phyloP scores from a whole-genome alignment of 2,888 invertebrate species.

The Thereva unica region DNA sequence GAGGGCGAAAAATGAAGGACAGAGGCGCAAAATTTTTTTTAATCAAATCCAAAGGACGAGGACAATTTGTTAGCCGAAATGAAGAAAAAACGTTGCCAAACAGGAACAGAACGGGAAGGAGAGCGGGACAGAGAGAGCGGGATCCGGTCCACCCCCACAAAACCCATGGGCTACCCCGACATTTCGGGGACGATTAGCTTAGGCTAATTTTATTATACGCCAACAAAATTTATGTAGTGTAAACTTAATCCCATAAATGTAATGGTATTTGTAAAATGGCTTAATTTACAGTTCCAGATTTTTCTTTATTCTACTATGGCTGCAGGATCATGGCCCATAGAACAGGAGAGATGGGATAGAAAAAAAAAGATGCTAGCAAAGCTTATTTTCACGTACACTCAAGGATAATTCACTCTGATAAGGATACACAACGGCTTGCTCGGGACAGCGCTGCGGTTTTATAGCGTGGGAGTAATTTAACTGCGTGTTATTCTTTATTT shows the following conservation, averaged over 20 bases:
- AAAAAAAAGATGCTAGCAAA: not conserved
- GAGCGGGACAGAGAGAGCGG: too few species aligned
- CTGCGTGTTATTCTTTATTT: too few species aligned
- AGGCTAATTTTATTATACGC: slow-evolving; percentile 48
- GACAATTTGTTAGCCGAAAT: slow-evolving; percentile 29
- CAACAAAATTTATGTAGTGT: slow-evolving; percentile 53
- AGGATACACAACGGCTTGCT: slow-evolving; percentile 17
- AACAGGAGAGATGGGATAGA: not conserved
- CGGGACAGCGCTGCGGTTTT: too few species aligned
- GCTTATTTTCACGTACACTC: slow-evolving; percentile 14
- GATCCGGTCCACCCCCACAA: slow-evolving; percentile 21
- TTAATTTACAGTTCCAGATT: slow-evolving; percentile 26
- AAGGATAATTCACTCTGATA: slow-evolving; percentile 27
- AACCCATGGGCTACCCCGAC: slow-evolving; percentile 42
- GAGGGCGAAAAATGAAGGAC: slow-evolving; percentile 17
- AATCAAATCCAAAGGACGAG: slow-evolving; percentile 33
- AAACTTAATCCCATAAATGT: slow-evolving; percentile 52
- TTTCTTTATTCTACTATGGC: not conserved
- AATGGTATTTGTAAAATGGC: slow-evolving; percentile 45
- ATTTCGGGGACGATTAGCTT: slow-evolving; percentile 50
- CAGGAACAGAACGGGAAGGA: slow-evolving; percentile 3
- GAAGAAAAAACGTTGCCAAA: slow-evolving; percentile 25
- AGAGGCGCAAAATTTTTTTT: slow-evolving; percentile 33
- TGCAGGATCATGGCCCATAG: not conserved
- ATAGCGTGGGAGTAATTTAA: too few species aligned